phyloP scores from a whole-genome alignment of 2,888 invertebrate genomes.

The Apamea crenata region DNA sequence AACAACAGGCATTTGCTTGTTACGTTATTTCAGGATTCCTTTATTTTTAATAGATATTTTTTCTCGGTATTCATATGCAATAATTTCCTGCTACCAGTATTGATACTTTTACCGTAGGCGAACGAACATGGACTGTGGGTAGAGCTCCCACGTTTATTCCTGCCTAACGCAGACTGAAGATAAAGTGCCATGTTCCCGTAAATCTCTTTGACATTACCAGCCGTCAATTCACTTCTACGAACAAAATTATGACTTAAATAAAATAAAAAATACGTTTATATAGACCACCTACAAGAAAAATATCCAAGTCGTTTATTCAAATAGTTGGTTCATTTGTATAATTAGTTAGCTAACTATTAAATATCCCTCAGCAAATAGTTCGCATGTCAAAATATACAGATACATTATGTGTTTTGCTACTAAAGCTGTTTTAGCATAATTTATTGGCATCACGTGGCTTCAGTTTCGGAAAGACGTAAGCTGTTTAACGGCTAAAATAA shows the following conservation, averaged over 20 bases:
- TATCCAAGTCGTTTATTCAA: background rate
- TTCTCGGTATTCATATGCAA: background rate
- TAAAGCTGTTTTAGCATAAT: constrained; percentile 54
- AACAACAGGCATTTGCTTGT: constrained; percentile 11
- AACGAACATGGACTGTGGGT: background rate
- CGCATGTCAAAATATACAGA: constrained; percentile 25
- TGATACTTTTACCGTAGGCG: constrained; percentile 5
- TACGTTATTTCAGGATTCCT: constrained; percentile 4
- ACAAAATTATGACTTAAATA: background rate
- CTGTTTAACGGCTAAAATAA: constrained; percentile 48
- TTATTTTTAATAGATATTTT: background rate
- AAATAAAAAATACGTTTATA: background rate
- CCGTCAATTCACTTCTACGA: background rate
- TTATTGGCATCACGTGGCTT: constrained; percentile 54
- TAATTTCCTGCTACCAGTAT: background rate
- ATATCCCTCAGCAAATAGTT: constrained; percentile 10
- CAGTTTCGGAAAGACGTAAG: constrained; percentile 50
- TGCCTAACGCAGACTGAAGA: constrained; percentile 23
- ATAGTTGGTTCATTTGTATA: background rate
- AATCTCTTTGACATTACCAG: constrained; percentile 12
- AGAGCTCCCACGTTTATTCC: constrained; percentile 20
- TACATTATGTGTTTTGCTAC: constrained; percentile 41
- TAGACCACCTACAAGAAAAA: background rate
- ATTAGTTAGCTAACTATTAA: constrained; percentile 5
- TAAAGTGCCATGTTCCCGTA: constrained; percentile 13